phyloP scores from a whole-genome alignment of 2,113 vertebrate species.

The Zeus faber region DNA sequence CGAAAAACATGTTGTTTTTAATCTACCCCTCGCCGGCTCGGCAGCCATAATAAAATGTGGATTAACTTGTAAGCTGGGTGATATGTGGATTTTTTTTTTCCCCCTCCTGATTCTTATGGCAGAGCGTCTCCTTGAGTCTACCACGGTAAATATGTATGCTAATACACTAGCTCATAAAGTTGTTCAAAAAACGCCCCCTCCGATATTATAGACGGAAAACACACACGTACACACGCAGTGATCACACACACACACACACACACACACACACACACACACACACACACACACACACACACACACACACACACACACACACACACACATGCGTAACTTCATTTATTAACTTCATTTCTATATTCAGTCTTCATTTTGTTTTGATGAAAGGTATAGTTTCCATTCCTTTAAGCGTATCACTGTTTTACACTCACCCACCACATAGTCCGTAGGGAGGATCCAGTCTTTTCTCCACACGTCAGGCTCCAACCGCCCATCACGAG shows the following conservation, averaged over 20 bases:
- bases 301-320: too few species aligned
- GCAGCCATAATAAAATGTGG: conserved; percentile 74
- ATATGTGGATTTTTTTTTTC: conserved; percentile 56
- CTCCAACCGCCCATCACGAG: too few species aligned
- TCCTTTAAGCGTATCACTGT: too few species aligned
- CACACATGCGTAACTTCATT: too few species aligned
- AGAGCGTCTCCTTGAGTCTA: conserved; percentile 45
- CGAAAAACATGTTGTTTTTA: conserved; percentile 75
- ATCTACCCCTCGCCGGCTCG: conserved; percentile 69
- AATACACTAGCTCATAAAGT: conserved; percentile 68
- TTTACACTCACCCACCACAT: too few species aligned
- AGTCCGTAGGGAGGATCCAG: too few species aligned
- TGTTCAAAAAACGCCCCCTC: conserved; percentile 40
- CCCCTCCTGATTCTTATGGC: conserved; percentile 29
- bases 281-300: too few species aligned
- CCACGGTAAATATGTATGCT: conserved; percentile 74
- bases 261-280: conserved; percentile 12
- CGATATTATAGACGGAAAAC: conserved; percentile 31
- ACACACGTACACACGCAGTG: conserved; percentile 27
- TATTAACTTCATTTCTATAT: too few species aligned
- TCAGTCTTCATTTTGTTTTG: too few species aligned
- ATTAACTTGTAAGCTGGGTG: conserved; percentile 74
- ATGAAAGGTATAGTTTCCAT: too few species aligned
- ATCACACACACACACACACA: conserved; percentile 14
- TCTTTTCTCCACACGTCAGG: too few species aligned